Evolutionary conservation across 2,888 invertebrate species (phyloP), one percentile per base, ranked within the genome.

Genomic region (Chrysolina oricalcia): DNA sequence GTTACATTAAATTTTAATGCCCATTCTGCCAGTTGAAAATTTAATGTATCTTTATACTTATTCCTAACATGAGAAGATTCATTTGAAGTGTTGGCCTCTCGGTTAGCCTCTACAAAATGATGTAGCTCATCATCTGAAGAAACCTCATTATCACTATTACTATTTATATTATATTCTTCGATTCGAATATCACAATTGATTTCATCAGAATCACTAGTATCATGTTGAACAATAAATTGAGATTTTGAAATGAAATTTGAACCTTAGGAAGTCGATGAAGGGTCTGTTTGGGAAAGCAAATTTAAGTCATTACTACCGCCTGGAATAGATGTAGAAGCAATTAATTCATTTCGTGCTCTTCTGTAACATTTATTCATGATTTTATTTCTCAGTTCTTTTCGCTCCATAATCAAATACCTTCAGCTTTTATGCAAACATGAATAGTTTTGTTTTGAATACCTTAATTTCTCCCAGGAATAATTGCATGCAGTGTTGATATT

Each of bases 1-100:
- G 64, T 41, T 43, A 65, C 21, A 65, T 65, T 65, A 17, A 43
- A 43, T 21, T 43, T 17, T 13, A 65, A 65, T 65, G 65, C 65
- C 65, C 65, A 65, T 43, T 65, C 17, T 19, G 19, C 15, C 65
- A 65, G 21, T 43, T 43, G 65, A 65, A 41, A 19, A 19, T 6
- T 19, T 43, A 65, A 65, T 65, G 65, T 21, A 35, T 65, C 13
- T 65, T 65, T 17, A 19, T 17, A 21, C 9, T 23, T 11, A 21
- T 65, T 46, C 17, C n/a, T n/a, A n/a, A 21, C 8, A 19, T 9
- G 11, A 40, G 9, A 10, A 63, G 27, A 11, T n/a, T 63, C n/a
- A 17, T 63, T 11, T 41, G 35, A 13, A 63, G 63, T 35, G 17
- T 35, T 35, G n/a, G n/a, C 35, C 17, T 5, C 27, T 43, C 41